A percentile compares a stretch with the other conserved stretches of the same genome.
These are phyloP conservation scores for Todiramphus saurophagus DNA, from an alignment of 2,113 vertebrate species.

Conservation along the genomic window DNA sequence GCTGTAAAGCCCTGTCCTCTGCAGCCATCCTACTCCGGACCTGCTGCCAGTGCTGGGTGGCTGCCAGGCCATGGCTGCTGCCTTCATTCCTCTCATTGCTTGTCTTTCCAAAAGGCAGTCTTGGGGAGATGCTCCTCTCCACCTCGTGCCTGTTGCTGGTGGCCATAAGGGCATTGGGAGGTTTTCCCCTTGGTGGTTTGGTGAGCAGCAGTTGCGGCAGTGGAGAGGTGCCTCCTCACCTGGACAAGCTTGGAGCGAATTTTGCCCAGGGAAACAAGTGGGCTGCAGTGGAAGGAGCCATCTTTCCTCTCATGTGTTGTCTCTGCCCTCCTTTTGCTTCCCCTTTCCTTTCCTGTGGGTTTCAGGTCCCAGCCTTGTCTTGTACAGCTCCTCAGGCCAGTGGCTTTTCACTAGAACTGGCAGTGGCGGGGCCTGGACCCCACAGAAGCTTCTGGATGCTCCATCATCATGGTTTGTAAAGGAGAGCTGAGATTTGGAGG, in stretches of 20 bases:
- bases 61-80: not conserved
- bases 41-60: accelerated
- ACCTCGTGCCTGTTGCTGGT: not conserved
- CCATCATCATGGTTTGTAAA: not conserved
- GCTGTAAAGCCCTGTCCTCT: not conserved
- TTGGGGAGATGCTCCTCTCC: not conserved
- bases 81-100: not conserved
- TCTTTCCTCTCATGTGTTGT: not conserved
- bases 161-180: accelerated
- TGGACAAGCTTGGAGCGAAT: not conserved
- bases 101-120: accelerated
- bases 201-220: not conserved
- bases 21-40: not conserved
- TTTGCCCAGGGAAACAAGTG: accelerated
- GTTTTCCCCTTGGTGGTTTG: not conserved
- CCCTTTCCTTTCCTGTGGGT: not conserved
- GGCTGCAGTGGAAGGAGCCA: not conserved
- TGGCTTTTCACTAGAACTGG: not conserved
- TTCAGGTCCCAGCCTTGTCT: not conserved
- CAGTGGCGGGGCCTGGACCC: not conserved
- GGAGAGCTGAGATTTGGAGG: not conserved
- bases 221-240: not conserved
- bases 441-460: not conserved
- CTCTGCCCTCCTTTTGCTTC: not conserved
- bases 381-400: not conserved